Base-by-base conservation (phyloP, 2,888 invertebrate genomes). In the Drosophila meridiana region DNA sequence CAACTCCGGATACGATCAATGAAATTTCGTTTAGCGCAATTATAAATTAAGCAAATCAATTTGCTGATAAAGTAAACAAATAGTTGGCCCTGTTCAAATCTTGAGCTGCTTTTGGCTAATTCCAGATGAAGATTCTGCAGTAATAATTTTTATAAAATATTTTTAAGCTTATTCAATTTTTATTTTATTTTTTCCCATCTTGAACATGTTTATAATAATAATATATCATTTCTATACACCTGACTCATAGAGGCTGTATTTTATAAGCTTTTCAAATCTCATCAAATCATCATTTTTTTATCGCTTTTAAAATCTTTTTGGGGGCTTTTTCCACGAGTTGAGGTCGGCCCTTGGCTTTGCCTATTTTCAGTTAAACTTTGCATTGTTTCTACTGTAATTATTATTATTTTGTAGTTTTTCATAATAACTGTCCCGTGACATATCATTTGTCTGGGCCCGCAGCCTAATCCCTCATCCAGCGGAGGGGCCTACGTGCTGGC, bases 31-130 rank as follows among this genome's bases (percentile, higher is more conserved):
- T 82, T 80, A 82, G 80, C 80, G 62, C 69, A 73, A 69, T 69
- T 82, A 82, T 76, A 84, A 79, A 81, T 77, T 71, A 68, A 76
- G 72, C 76, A 62, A 80, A 73, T 77, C 65, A 80, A 77, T 72
- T 77, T 76, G 69, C 11, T 38, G 38, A 30, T 47, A 36, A 55
- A 52, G 53, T 67, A 61, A 72, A 55, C 76, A 79, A 75, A 53
- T 42, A 40, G 36, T 58, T 64, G 53, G 45, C 56, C 56, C 53
- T 61, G 61, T 38, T 6, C 28, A 53, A 42, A 34, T 6, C n/a
- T 36, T 50, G 26, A n/a, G 26, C 3, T 30, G n/a, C 11, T 36
- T 61, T 50, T 7, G 50, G 9, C 34, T 34, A 11, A 32, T 20
- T 36, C 20, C 34, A 7, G 34, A 11, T 0, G 4, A 36, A 36